Evolutionary conservation across 2,888 invertebrate species (phyloP).

Genomic region (Herminia tarsipennalis): DNA sequence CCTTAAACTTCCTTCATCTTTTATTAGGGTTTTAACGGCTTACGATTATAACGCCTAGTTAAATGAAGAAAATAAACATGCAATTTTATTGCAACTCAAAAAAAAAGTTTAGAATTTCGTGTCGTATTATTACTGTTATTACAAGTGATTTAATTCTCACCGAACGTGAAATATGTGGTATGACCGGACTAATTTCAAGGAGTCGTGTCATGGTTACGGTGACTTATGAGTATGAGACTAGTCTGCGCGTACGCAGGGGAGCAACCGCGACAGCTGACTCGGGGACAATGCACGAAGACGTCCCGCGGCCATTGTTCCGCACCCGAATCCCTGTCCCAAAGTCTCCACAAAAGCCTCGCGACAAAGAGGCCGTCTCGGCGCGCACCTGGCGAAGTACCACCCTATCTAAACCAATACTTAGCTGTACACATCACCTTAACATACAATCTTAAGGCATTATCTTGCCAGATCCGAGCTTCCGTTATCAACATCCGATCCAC

Average conservation of each 20-base stretch:
- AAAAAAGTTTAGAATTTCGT: no score
- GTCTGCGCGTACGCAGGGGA: conserved; percentile 55
- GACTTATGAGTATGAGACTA: conserved; percentile 62
- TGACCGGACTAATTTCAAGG: conserved; percentile 43
- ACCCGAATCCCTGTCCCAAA: conserved; percentile 60
- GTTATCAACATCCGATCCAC: conserved; percentile 56
- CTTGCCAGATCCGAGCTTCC: conserved; percentile 57
- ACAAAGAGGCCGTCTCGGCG: conserved; percentile 66
- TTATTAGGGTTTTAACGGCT: conserved; percentile 29
- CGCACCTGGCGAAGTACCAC: conserved; percentile 76
- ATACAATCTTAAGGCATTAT: conserved; percentile 51
- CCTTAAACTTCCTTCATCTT: conserved; percentile 66
- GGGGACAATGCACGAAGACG: conserved; percentile 81
- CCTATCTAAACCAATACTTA: conserved; percentile 70
- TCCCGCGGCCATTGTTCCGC: conserved; percentile 77
- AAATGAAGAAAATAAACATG: not conserved
- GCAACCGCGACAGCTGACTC: conserved; percentile 78
- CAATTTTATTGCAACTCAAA: not conserved
- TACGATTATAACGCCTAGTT: conserved; percentile 5
- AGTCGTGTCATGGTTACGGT: conserved; percentile 45
- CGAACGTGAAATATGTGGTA: conserved; percentile 56
- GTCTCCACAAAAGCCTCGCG: conserved; percentile 65
- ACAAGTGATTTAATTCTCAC: conserved; percentile 23
- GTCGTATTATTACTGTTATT: conserved; percentile 21
- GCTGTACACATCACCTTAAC: conserved; percentile 51